Conservation (phyloP, 2,888 invertebrate genomes). For the Habrosyne pyritoides region DNA sequence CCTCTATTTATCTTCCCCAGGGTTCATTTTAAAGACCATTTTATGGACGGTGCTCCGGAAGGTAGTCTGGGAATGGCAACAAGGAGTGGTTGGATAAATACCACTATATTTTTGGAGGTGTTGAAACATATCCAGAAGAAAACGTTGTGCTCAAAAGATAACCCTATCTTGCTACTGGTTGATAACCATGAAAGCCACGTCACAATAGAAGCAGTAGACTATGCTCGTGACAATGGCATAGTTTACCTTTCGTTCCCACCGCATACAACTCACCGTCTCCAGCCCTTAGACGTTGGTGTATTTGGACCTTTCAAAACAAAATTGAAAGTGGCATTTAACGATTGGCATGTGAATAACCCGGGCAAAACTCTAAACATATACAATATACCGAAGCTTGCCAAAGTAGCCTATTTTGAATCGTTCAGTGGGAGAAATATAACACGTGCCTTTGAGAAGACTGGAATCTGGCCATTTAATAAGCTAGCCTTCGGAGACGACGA, state of each 20-base stretch:
- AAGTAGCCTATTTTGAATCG: conserved; percentile 38
- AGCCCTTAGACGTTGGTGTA: conserved; percentile 34
- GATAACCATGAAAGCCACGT: conserved; percentile 26
- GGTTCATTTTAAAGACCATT: conserved; percentile 17
- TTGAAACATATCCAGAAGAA: conserved; percentile 19
- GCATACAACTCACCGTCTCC: no score
- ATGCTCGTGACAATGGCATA: conserved; percentile 22
- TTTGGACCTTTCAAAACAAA: conserved; percentile 37
- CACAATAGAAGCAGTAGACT: conserved; percentile 18
- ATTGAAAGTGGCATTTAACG: conserved; percentile 40
- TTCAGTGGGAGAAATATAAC: conserved; percentile 47
- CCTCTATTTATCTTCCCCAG: conserved; percentile 16
- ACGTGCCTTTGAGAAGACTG: conserved; percentile 41
- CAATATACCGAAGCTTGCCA: conserved; percentile 13
- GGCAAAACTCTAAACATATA: conserved; percentile 42
- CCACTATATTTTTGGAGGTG: conserved; percentile 15
- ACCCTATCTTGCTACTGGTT: conserved; percentile 20
- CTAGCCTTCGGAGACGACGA: conserved; percentile 24
- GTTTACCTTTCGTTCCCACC: conserved; percentile 26
- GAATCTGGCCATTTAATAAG: conserved; percentile 28
- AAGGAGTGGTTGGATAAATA: conserved; percentile 28
- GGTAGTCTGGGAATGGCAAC: conserved; percentile 12
- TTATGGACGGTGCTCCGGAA: conserved; percentile 13
- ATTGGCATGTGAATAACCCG: conserved; percentile 42
- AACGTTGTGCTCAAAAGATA: conserved; percentile 22